phyloP scores from a whole-genome alignment of 1,140 invertebrate species.

The Gonioctena quinquepunctata region DNA sequence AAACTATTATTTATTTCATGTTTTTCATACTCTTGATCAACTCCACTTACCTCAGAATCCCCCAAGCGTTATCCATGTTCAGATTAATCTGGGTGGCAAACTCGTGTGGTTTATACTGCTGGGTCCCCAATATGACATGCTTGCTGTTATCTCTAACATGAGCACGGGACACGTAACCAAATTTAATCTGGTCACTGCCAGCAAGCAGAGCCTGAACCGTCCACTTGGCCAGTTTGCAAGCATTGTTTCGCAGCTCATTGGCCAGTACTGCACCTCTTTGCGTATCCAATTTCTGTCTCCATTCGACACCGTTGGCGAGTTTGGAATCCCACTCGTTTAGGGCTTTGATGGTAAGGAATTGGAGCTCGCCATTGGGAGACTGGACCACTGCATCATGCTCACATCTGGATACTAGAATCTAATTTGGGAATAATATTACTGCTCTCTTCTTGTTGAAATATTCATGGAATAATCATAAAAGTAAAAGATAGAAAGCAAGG shows the following conservation, averaged over 20 bases:
- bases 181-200: constrained; percentile 97
- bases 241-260: constrained; percentile 97
- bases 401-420: constrained; percentile 84
- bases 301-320: constrained; percentile 94
- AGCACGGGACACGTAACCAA: constrained; percentile 96
- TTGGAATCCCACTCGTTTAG: constrained; percentile 99
- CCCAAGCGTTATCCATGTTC: constrained; percentile 99
- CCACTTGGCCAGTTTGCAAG: constrained; percentile 99
- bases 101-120: constrained; percentile 98
- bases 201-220: constrained; percentile 95
- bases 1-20: too few relatives aligned
- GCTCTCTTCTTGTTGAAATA: too few relatives aligned
- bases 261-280: constrained; percentile 97
- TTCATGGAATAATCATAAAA: too few relatives aligned
- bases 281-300: constrained; percentile 95
- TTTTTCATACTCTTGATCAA: too few relatives aligned
- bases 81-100: constrained; percentile 99
- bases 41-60: constrained; percentile 81
- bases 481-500: too few relatives aligned
- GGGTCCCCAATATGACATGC: constrained; percentile 96
- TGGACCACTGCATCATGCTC: constrained; percentile 96
- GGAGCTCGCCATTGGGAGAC: constrained; percentile 87
- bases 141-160: constrained; percentile 93
- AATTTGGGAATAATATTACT: too few relatives aligned
- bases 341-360: constrained; percentile 96